Evolutionary conservation across 2,888 invertebrate species (phyloP).

Genomic region (Neria commutata): DNA sequence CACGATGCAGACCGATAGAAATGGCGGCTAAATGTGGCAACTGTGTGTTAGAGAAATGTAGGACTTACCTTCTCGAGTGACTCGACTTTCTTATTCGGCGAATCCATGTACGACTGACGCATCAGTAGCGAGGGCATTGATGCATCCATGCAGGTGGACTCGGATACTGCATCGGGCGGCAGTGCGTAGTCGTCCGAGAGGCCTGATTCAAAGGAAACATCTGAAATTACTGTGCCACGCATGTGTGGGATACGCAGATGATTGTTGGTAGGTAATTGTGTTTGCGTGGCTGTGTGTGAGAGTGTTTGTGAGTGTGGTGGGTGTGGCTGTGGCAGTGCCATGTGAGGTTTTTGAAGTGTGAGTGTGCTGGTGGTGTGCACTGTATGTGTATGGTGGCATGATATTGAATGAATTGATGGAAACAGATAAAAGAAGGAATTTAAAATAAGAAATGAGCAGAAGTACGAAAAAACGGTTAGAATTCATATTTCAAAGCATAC

Average conservation of each 20-base stretch:
- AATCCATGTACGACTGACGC: constrained; percentile 67
- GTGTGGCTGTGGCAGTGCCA: constrained; percentile 41
- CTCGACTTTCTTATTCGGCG: constrained; percentile 71
- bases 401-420: not conserved
- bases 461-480: not conserved
- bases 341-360: not conserved
- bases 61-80: constrained; percentile 77
- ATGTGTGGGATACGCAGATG: constrained; percentile 54
- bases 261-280: constrained; percentile 35
- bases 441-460: not conserved
- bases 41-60: not conserved
- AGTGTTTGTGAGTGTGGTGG: constrained; percentile 5
- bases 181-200: constrained; percentile 96
- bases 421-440: not conserved
- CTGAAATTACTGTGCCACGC: constrained; percentile 68
- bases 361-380: constrained; percentile 32
- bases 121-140: constrained; percentile 72
- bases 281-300: constrained; percentile 28
- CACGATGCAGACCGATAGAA: not conserved
- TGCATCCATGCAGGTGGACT: constrained; percentile 78
- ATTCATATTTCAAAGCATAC: not conserved
- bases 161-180: constrained; percentile 91
- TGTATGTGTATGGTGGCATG: constrained; percentile 11
- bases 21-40: too few relatives aligned
- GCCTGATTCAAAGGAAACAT: constrained; percentile 90